phyloP scores from a whole-genome alignment of 2,888 invertebrate genomes.

The Tinea trinotella region DNA sequence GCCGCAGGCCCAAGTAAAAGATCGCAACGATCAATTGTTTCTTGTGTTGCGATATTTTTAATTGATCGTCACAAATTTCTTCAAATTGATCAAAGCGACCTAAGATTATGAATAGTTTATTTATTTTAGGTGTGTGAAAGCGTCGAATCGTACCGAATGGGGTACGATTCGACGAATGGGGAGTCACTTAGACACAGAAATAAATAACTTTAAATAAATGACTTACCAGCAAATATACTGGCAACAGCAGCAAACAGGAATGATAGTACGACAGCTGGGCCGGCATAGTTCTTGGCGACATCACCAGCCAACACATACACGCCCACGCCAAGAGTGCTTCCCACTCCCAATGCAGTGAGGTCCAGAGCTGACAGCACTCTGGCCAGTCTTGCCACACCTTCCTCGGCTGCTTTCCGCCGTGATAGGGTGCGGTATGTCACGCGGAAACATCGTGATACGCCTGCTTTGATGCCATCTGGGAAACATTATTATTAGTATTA shows the following conservation, averaged over 20 bases:
- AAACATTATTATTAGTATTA: no score
- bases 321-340: conserved; percentile 90
- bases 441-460: conserved; percentile 40
- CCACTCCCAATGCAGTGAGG: conserved; percentile 86
- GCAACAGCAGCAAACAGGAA: conserved; percentile 92
- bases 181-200: no score
- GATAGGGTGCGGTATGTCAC: conserved; percentile 52
- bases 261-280: conserved; percentile 89
- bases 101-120: no score
- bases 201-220: no score
- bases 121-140: no score
- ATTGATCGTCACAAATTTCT: no score
- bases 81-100: no score
- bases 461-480: conserved; percentile 55
- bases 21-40: no score
- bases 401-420: conserved; percentile 59
- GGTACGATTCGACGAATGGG: no score
- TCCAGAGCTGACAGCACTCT: conserved; percentile 86
- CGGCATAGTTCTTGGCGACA: conserved; percentile 85
- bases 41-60: no score
- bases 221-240: conserved; percentile 87
- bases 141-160: no score
- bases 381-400: conserved; percentile 68
- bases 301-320: conserved; percentile 92
- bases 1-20: no score